Conservation (phyloP, 92 coral and sea anemone genomes). For the Scolanthus callimorphus region DNA sequence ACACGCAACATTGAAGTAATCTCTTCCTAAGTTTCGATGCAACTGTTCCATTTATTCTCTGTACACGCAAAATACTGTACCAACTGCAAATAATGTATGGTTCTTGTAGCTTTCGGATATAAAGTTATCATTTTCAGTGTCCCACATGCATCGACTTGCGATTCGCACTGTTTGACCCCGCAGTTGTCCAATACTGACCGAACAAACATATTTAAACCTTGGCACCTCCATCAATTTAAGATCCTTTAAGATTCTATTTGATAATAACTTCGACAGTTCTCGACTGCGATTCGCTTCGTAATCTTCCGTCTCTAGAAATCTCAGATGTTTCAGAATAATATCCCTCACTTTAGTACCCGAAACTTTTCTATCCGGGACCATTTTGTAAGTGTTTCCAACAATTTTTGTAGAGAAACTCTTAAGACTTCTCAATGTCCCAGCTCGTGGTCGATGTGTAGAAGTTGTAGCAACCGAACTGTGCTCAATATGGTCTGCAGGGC, state of each 20-base stretch:
- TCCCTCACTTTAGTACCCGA: constrained; percentile 44
- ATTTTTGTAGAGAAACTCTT: background rate
- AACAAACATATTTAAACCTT: constrained; percentile 81
- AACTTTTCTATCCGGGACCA: constrained; percentile 68
- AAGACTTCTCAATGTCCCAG: constrained; percentile 7
- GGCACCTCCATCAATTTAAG: constrained; percentile 65
- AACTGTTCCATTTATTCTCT: constrained; percentile 35
- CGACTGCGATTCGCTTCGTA: constrained; percentile 76
- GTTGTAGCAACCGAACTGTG: constrained; percentile 41
- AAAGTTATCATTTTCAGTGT: constrained; percentile 75
- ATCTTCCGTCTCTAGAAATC: constrained; percentile 47
- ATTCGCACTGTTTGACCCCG: constrained; percentile 70
- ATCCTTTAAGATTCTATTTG: constrained; percentile 73
- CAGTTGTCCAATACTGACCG: constrained; percentile 85
- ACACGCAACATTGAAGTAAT: too few species aligned
- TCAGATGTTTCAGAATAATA: constrained; percentile 71
- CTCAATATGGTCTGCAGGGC: constrained; percentile 57
- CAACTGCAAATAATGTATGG: constrained; percentile 76
- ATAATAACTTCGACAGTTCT: constrained; percentile 68
- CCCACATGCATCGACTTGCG: constrained; percentile 96
- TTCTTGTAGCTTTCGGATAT: constrained; percentile 78
- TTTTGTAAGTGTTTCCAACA: constrained; percentile 74
- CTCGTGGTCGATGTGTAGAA: constrained; percentile 38
- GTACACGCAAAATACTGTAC: constrained; percentile 86
- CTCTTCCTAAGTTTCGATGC: background rate